Evolutionary conservation across 2,888 invertebrate species (phyloP).

Genomic region (Eilema sororculum): DNA sequence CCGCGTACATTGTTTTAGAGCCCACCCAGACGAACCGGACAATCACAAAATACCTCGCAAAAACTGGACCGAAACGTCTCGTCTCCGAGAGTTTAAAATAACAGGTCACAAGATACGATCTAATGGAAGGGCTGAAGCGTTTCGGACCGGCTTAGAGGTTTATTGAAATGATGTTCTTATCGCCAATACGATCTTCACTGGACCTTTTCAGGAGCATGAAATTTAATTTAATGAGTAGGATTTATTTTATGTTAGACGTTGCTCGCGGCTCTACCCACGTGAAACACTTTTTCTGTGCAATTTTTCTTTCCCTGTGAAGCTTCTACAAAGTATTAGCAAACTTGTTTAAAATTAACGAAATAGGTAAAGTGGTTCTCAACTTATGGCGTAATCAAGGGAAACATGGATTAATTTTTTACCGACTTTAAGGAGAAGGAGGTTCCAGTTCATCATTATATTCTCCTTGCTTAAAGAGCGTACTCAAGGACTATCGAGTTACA

Average conservation of each 20-base stretch:
- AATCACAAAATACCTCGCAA: constrained; percentile 16
- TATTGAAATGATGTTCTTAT: constrained; percentile 76
- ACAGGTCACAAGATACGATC: constrained; percentile 39
- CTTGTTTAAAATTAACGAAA: too few species aligned
- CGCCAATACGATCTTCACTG: constrained; percentile 63
- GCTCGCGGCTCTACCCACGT: neutral
- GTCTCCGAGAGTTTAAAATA: constrained; percentile 20
- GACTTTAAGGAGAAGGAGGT: too few species aligned
- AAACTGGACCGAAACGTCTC: constrained; percentile 22
- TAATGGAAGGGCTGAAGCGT: constrained; percentile 35
- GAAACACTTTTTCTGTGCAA: neutral
- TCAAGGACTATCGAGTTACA: neutral
- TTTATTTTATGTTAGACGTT: constrained; percentile 39
- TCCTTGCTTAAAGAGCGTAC: too few species aligned
- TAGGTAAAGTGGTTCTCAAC: too few species aligned
- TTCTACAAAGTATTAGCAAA: too few species aligned
- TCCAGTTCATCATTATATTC: too few species aligned
- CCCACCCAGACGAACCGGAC: constrained; percentile 15
- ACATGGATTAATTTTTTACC: too few species aligned
- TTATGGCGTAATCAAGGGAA: too few species aligned
- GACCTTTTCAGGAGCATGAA: constrained; percentile 60
- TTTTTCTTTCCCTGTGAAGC: too few species aligned
- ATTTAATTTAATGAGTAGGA: constrained; percentile 66
- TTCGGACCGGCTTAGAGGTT: constrained; percentile 65
- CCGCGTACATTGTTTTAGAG: constrained; percentile 3